Base-by-base conservation (phyloP, 2,113 vertebrate genomes). In the Butorides virescens region DNA sequence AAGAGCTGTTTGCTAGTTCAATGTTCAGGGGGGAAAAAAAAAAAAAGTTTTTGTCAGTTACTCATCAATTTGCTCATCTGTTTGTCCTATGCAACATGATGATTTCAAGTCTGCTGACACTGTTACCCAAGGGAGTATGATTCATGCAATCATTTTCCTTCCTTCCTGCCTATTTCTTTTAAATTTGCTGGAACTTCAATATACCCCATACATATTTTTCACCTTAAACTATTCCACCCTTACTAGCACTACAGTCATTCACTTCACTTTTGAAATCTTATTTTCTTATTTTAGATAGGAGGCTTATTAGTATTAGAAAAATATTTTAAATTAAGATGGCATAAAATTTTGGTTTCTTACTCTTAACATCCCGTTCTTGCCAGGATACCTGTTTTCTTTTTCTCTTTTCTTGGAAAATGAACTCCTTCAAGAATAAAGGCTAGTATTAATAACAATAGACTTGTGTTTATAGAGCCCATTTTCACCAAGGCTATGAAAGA, bases 1-100 rank as follows among this genome's bases (percentile, higher is more conserved):
- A 95, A 91, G 70, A 93, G 37, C 70, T 90, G 73, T 79, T 97
- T 87, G 70, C 73, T 90, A 87, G 84, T 95, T 89, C 89, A 95
- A 39, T 95, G 74, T 95, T 97, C 70, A 84, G 61, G 19, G 19
- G 46, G n/a, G n/a, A n/a, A 36, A 47, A 80, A 95, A 92, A 95
- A 93, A 78, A 93, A 95, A 93, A 78, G 75, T 49, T 95, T 95
- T 95, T 95, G 81, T 95, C 94, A 96, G 94, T 97, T 97, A 97
- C 95, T 97, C 96, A 97, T 97, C 97, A 96, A 95, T 97, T 95
- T 95, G 92, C 95, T 97, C 96, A 97, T 97, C 96, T 97, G 95
- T 97, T 97, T 97, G 96, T 97, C 96, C 97, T 97, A 82, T 96
- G 86, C 88, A 97, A 93, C 66, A 92, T 46, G 81, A 96, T 96